Base-by-base conservation (phyloP, 2,113 vertebrate genomes). In the Hemicordylus capensis region DNA sequence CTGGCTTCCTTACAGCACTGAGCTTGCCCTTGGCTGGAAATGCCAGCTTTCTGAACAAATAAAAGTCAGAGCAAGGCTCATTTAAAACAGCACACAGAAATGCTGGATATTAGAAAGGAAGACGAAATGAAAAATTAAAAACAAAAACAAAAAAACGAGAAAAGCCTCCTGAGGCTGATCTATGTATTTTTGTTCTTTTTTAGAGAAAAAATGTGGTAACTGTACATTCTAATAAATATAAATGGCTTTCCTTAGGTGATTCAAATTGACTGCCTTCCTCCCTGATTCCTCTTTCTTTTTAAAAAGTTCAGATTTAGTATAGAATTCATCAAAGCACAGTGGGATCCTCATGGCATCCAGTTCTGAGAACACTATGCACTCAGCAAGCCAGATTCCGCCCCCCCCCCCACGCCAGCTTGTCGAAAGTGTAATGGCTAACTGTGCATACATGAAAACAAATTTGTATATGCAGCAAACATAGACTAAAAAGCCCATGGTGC, bases 231-330 rank as follows among this genome's bases (percentile, higher is more conserved):
- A 39, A 69, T 82, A 69, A 76, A 87, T 22, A 24, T 37, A 59
- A 31, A 61, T 61, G n/a, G n/a, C 37, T 82, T 76, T 83, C 26
- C 69, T 89, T 74, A 1, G 81, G 76, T 1, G 61, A 28, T 75
- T 72, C 3, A 3, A 1, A 37, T 31, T 82, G 85, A 24, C 0
- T 1, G 0, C 0, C 12, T 51, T 54, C 58, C 51, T 74, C 61
- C 28, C 42, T 42, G n/a, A 54, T 28, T 7, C 4, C 12, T 10
- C n/a, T n/a, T n/a, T 22, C n/a, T 37, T 31, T 0, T 0, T 61
- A 76, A 46, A 77, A 70, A 70, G 3, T 39, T n/a, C 34, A 42
- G 34, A 31, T 39, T 54, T 54, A 51, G 46, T 31, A 75, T 75
- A 31, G 2, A 15, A 76, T 66, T 67, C 37, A n/a, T 39, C 15